A percentile compares a stretch with the other conserved stretches of the same genome.
Conservation (phyloP, 2,113 vertebrate species). For the Geococcyx californianus region DNA sequence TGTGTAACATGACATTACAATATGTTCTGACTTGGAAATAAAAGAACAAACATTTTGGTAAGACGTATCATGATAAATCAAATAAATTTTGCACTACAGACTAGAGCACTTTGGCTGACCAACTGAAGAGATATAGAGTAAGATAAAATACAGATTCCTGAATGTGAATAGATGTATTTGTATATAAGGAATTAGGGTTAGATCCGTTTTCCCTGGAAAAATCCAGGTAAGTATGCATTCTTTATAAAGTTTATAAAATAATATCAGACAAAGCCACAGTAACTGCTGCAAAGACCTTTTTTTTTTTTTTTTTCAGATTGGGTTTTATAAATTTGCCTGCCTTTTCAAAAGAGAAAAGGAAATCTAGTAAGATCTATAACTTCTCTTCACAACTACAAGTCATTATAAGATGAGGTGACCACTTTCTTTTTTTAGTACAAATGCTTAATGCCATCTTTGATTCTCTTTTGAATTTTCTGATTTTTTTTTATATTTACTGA, state of each 20-base stretch:
- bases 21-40: not conserved
- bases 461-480: not conserved
- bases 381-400: not conserved
- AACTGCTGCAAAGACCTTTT: not conserved
- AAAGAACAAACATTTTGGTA: not conserved
- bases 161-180: not conserved
- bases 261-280: not conserved
- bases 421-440: not conserved
- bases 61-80: not conserved
- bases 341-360: not conserved
- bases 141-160: not conserved
- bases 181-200: not conserved
- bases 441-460: not conserved
- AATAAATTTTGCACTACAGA: not conserved
- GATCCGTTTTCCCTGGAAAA: not conserved
- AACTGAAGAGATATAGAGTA: not conserved
- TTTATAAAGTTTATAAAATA: not conserved
- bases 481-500: not conserved
- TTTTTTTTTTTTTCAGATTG: rapidly evolving
- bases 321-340: not conserved
- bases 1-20: not conserved
- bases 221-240: not conserved
- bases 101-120: not conserved
- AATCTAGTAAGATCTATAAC: not conserved
- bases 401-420: not conserved